These are phyloP conservation scores for Peribatodes rhomboidaria DNA, from an alignment of 2,888 invertebrate species.

Conservation along the genomic window DNA sequence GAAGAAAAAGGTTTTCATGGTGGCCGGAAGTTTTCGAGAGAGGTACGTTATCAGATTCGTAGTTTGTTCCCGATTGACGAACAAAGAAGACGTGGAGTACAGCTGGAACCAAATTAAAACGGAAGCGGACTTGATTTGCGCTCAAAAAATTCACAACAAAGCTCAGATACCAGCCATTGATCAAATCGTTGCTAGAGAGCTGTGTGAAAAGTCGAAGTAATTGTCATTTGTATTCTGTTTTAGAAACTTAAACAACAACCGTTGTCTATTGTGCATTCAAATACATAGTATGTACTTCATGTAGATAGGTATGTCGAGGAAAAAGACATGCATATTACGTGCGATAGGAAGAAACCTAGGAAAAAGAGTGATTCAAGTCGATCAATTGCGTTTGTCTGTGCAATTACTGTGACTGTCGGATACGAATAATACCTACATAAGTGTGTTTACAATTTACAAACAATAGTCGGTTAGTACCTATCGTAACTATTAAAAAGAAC, in stretches of 20 bases:
- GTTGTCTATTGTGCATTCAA: background rate
- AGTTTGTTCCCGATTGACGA: constrained; percentile 91
- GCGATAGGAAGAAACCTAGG: constrained; percentile 1
- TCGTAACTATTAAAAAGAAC: background rate
- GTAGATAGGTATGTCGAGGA: background rate
- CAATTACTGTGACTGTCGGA: background rate
- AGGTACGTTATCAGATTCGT: constrained; percentile 93
- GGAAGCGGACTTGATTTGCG: constrained; percentile 77
- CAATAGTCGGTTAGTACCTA: background rate
- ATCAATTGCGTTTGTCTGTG: background rate
- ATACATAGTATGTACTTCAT: background rate
- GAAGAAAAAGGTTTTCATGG: constrained; percentile 93
- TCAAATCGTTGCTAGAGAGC: constrained; percentile 60
- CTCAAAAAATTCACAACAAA: constrained; percentile 64
- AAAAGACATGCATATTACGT: background rate
- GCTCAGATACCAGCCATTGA: constrained; percentile 68
- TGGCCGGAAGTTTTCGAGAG: constrained; percentile 90
- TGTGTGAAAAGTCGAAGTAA: constrained; percentile 76
- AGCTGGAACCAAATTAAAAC: constrained; percentile 90
- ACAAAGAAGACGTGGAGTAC: constrained; percentile 90
- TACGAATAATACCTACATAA: background rate
- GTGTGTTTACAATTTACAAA: background rate
- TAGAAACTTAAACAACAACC: background rate
- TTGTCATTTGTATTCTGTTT: background rate
- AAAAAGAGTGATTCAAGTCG: background rate